Conservation (phyloP, 2,888 invertebrate genomes). For the Trichogramma evanescens region DNA sequence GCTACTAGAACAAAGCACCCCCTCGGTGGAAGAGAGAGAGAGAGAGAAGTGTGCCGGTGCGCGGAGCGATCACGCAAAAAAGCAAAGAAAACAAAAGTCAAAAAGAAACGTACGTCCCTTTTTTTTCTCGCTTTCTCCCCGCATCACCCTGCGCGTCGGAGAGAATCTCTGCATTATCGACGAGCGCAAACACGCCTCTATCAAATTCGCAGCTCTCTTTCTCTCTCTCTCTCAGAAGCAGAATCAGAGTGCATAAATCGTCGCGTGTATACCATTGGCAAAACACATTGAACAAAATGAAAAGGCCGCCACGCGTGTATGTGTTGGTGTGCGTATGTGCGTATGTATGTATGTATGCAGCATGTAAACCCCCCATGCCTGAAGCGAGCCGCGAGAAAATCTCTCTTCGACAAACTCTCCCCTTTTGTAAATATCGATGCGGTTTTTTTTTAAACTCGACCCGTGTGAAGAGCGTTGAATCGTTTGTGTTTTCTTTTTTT, state of each 20-base stretch:
- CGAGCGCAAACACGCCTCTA: neutral
- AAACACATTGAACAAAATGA: too few relatives aligned
- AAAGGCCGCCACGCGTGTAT: neutral
- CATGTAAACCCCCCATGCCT: too few relatives aligned
- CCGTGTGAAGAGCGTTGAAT: too few relatives aligned
- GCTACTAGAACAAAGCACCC: neutral
- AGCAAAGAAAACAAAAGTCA: neutral
- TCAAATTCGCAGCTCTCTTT: slow-evolving; percentile 13
- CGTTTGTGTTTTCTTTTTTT: neutral
- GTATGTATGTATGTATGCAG: neutral
- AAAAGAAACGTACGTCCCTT: slow-evolving; percentile 9
- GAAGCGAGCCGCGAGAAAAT: too few relatives aligned
- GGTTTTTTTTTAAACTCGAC: too few relatives aligned
- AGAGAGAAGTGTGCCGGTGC: slow-evolving; percentile 12
- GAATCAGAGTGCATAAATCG: slow-evolving; percentile 6
- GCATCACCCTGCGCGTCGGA: neutral
- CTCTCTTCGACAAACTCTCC: too few relatives aligned
- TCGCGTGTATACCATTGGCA: neutral
- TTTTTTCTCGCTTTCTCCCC: neutral
- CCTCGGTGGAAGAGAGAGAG: neutral
- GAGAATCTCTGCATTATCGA: too few relatives aligned
- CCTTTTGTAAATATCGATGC: too few relatives aligned
- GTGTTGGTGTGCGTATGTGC: neutral
- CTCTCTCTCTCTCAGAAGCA: slow-evolving; percentile 7
- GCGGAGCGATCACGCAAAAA: slow-evolving; percentile 1